Evolutionary conservation across 2,888 invertebrate genomes (phyloP).

Genomic region (Alloplasta piceator): DNA sequence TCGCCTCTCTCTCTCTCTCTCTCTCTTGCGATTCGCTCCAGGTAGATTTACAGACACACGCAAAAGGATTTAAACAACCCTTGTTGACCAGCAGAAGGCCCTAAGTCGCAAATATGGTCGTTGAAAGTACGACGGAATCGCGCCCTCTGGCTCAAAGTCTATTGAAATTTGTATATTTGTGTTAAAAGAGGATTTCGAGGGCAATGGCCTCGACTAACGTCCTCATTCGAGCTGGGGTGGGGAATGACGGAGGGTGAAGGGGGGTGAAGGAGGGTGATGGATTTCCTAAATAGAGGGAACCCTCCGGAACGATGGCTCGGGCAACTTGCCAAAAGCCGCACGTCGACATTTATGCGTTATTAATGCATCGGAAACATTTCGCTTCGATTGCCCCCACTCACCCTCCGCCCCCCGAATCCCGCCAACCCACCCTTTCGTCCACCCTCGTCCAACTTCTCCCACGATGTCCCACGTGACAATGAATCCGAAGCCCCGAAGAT

Average conservation of each 20-base stretch:
- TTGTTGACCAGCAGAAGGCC: too few species aligned
- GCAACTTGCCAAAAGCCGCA: constrained; percentile 74
- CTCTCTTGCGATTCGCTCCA: too few species aligned
- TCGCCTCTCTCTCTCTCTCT: constrained; percentile 26
- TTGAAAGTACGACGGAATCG: too few species aligned
- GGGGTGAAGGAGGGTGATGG: constrained; percentile 72
- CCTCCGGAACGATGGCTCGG: constrained; percentile 69
- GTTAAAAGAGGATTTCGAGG: constrained; percentile 42
- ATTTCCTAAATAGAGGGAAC: constrained; percentile 78
- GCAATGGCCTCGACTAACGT: constrained; percentile 56
- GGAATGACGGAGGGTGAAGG: neutral
- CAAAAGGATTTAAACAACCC: neutral
- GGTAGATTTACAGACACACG: constrained; percentile 4
- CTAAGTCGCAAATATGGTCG: too few species aligned
- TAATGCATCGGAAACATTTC: constrained; percentile 79
- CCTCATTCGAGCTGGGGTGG: constrained; percentile 3
- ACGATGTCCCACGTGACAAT: constrained; percentile 29
- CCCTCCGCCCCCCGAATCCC: neutral
- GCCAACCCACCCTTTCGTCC: neutral
- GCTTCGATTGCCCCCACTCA: constrained; percentile 73
- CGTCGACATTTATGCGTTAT: constrained; percentile 80
- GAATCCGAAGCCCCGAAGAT: constrained; percentile 47
- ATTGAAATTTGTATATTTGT: neutral
- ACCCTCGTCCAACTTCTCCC: neutral
- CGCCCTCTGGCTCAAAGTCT: too few species aligned